These are phyloP conservation scores for Myoxocephalus aenaeus DNA, from an alignment of 2,797 vertebrate genomes.

Conservation along the genomic window DNA sequence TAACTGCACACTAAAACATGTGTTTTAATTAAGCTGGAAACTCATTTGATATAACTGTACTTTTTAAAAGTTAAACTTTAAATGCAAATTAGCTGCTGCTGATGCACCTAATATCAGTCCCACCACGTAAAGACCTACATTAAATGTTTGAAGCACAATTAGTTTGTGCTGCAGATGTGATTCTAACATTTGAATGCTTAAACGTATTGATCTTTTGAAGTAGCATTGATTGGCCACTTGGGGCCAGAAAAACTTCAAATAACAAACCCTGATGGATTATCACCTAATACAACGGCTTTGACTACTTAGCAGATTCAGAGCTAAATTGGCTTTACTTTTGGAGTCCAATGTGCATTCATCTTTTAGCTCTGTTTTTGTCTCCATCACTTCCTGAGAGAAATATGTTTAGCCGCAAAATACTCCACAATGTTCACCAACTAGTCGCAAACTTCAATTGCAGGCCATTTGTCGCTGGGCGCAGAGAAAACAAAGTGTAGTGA, in stretches of 20 bases:
- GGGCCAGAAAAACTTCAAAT: no score
- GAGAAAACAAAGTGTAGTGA: constrained; percentile 15
- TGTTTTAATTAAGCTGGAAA: neutral
- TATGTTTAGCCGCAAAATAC: neutral
- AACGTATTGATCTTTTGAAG: neutral
- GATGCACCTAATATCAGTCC: neutral
- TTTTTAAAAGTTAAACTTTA: neutral
- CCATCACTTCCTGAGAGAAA: neutral
- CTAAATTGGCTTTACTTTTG: neutral
- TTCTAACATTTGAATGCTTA: neutral
- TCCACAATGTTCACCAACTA: neutral
- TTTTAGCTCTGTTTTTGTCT: neutral
- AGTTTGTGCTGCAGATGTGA: neutral
- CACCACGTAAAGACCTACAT: neutral
- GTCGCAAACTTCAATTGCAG: neutral
- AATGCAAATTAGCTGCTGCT: neutral
- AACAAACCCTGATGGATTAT: no score
- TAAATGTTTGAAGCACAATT: neutral
- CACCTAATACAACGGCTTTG: no score
- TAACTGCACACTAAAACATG: no score
- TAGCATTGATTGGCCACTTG: neutral
- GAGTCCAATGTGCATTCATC: neutral
- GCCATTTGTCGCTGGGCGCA: neutral
- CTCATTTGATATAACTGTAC: neutral
- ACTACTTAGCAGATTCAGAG: neutral